Evolutionary conservation across 2,888 invertebrate species (phyloP).

Genomic region (Drosophila nr. perissopoda): DNA sequence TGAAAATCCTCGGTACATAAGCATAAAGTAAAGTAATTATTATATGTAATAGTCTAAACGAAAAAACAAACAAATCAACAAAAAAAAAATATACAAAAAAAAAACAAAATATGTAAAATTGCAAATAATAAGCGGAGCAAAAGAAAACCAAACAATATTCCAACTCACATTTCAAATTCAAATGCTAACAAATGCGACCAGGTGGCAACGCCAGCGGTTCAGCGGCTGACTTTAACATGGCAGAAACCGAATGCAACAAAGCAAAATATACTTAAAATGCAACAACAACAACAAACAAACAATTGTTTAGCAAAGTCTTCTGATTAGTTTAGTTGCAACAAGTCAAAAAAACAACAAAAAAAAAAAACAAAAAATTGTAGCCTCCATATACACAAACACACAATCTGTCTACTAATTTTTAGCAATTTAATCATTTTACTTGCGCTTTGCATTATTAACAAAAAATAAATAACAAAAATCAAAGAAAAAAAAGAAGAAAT

Average conservation of each 20-base stretch:
- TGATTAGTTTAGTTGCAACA: constrained; percentile 68
- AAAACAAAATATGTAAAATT: constrained; percentile 50
- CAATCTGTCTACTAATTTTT: constrained; percentile 50
- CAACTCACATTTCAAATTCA: constrained; percentile 49
- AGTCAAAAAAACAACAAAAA: constrained; percentile 36
- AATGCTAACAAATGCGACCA: constrained; percentile 41
- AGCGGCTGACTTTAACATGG: constrained; percentile 13
- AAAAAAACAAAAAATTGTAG: constrained; percentile 28
- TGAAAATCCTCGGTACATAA: constrained; percentile 78
- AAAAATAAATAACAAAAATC: constrained; percentile 9
- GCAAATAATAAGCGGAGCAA: constrained; percentile 51
- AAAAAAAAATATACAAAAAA: constrained; percentile 14
- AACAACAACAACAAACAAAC: constrained; percentile 41
- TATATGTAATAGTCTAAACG: constrained; percentile 64
- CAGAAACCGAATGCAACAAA: constrained; percentile 19
- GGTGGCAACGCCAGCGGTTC: constrained; percentile 52
- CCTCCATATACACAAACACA: constrained; percentile 34
- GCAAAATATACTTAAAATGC: constrained; percentile 60
- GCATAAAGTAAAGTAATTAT: constrained; percentile 68
- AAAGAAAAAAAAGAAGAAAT: constrained; percentile 23
- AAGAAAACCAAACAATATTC: constrained; percentile 37
- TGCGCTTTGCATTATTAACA: constrained; percentile 57
- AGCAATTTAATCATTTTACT: constrained; percentile 55
- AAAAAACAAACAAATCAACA: constrained; percentile 8
- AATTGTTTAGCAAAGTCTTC: constrained; percentile 58